phyloP scores from a whole-genome alignment of 2,888 invertebrate species.

The Caenorhabditis angaria region DNA sequence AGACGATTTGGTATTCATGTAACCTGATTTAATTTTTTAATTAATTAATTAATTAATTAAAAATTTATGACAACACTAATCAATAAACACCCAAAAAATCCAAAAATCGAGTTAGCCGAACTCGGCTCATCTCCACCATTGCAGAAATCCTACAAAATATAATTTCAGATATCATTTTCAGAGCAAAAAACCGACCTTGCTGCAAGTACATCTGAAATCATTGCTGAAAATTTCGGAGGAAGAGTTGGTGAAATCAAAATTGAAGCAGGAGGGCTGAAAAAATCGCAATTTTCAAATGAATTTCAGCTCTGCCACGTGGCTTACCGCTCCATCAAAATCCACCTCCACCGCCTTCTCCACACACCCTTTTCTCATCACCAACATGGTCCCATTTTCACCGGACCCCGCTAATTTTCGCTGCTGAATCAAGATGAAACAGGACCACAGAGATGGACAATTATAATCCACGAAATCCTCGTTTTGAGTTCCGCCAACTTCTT shows the following conservation, averaged over 20 bases:
- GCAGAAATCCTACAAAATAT: conserved; percentile 34
- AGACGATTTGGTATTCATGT: too few relatives aligned
- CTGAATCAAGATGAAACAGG: conserved; percentile 27
- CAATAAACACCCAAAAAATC: background rate
- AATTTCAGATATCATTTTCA: background rate
- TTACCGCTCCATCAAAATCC: conserved; percentile 18
- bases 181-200: background rate
- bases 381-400: conserved; percentile 16
- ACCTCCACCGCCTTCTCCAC: conserved; percentile 30
- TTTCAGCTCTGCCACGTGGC: too few relatives aligned
- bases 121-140: conserved; percentile 35
- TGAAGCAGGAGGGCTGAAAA: conserved; percentile 27
- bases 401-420: conserved; percentile 18
- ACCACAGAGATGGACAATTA: conserved; percentile 29
- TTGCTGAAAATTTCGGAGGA: background rate
- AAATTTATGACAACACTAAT: too few relatives aligned
- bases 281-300: too few relatives aligned
- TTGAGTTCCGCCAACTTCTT: background rate
- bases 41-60: too few relatives aligned
- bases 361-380: conserved; percentile 28
- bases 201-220: conserved; percentile 2
- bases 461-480: conserved; percentile 31
- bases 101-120: background rate
- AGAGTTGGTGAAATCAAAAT: conserved; percentile 29
- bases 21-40: too few relatives aligned